Evolutionary conservation across 2,888 invertebrate genomes (phyloP).

Genomic region (Eupithecia vulgata): DNA sequence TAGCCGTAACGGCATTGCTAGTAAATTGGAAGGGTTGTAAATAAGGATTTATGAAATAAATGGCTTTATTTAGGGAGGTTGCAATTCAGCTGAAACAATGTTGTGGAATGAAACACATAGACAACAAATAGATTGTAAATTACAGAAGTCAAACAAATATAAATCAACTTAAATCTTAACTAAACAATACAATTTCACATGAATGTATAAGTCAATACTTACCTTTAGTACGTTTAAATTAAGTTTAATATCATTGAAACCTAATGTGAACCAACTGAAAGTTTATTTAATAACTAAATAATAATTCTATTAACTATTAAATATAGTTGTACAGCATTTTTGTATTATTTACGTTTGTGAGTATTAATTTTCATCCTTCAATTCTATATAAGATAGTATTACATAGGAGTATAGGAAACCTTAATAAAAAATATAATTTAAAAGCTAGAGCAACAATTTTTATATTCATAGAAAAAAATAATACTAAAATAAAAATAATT

Average conservation of each 20-base stretch:
- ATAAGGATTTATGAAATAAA: conserved; percentile 36
- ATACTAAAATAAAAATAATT: too few relatives aligned
- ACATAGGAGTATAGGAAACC: neutral
- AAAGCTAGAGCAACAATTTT: neutral
- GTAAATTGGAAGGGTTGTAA: conserved; percentile 39
- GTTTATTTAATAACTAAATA: too few relatives aligned
- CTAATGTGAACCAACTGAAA: too few relatives aligned
- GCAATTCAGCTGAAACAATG: conserved; percentile 26
- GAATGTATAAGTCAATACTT: neutral
- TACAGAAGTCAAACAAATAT: neutral
- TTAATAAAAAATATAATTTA: too few relatives aligned
- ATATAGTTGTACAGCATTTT: too few relatives aligned
- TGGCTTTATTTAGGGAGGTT: conserved; percentile 26
- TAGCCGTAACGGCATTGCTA: conserved; percentile 30
- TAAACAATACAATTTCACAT: neutral
- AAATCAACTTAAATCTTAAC: neutral
- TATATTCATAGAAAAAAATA: neutral
- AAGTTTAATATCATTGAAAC: too few relatives aligned
- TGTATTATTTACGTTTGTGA: neutral
- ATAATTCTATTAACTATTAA: too few relatives aligned
- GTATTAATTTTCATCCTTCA: neutral
- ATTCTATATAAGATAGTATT: neutral
- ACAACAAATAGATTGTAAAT: neutral
- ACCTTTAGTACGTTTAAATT: neutral
- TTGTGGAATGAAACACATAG: neutral